Evolutionary conservation across 2,797 vertebrate species (phyloP), one percentile per base, ranked within the genome.

Genomic region (Phataginus tricuspis): DNA sequence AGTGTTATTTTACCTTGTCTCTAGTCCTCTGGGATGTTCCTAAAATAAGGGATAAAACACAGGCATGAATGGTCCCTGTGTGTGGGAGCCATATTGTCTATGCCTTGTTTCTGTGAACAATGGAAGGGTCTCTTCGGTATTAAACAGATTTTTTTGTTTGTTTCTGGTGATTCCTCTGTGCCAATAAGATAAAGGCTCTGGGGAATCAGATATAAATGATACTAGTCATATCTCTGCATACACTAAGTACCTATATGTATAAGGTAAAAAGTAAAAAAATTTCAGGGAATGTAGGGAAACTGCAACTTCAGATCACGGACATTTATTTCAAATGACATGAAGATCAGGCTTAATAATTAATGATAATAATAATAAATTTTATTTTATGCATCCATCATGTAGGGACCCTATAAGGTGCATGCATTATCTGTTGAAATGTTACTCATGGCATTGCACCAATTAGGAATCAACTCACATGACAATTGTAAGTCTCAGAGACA

Each of bases 61-160:
- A 59, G 29, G 19, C 14, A 21, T 45, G 42, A 45, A 45, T 45
- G 10, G 42, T 45, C 11, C 2, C 19, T 37, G 21, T 7, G 7
- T 21, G 0, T n/a, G 34, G 21, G 45, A 71, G 7, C 3, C 14
- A 3, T 10, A 0, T 29, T 25, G 4, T 6, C 53, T 8, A 9
- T 4, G 9, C 51, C 19, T 53, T 49, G 25, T 51, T 59, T 66
- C 59, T 89, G n/a, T 75, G n/a, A 69, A 15, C 51, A 15, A 69
- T 49, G 2, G n/a, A 59, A 84, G 11, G 7, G 19, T 14, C 45
- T 68, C 1, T 39, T 64, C 31, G 82, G 16, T 64, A 69, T 15
- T 15, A 7, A 39, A 12, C 3, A 57, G 45, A 83, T 27, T 18
- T 3, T 27, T 3, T 59, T 64, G 21, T 31, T 45, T 72, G 5